Evolutionary conservation across 1,140 invertebrate genomes (phyloP).

Genomic region (Sweltsa coloradensis): DNA sequence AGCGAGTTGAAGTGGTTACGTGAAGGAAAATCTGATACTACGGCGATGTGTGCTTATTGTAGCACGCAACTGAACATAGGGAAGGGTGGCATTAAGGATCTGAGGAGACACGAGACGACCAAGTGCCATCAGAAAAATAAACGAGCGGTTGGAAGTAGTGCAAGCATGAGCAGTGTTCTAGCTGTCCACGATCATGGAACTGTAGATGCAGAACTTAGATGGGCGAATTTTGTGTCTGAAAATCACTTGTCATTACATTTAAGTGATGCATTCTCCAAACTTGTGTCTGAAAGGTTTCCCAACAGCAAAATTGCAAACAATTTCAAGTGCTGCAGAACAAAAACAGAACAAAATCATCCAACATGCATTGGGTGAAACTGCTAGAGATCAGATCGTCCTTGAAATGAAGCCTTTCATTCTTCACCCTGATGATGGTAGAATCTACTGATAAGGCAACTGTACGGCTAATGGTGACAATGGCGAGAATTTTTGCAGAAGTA

Average conservation of each 20-base stretch:
- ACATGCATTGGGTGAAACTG: neutral
- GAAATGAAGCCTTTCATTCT: neutral
- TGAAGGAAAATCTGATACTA: neutral
- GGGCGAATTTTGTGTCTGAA: constrained; percentile 2
- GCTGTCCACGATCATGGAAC: neutral
- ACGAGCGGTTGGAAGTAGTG: neutral
- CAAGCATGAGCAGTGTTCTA: neutral
- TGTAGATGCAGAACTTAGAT: neutral
- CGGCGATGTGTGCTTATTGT: neutral
- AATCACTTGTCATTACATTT: neutral
- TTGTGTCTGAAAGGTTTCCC: neutral
- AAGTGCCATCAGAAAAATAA: neutral
- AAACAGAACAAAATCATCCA: neutral
- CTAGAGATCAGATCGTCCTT: neutral
- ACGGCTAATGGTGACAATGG: neutral
- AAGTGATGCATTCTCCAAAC: neutral
- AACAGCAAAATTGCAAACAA: constrained; percentile 1
- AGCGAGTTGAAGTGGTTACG: neutral
- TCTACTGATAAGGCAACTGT: neutral
- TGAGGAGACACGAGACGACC: neutral
- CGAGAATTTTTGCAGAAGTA: neutral
- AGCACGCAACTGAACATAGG: neutral
- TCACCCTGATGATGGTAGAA: neutral
- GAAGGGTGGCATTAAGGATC: neutral
- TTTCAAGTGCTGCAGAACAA: neutral